Conservation (phyloP, 1,140 invertebrate species). For the Teleopsis dalmanni region DNA sequence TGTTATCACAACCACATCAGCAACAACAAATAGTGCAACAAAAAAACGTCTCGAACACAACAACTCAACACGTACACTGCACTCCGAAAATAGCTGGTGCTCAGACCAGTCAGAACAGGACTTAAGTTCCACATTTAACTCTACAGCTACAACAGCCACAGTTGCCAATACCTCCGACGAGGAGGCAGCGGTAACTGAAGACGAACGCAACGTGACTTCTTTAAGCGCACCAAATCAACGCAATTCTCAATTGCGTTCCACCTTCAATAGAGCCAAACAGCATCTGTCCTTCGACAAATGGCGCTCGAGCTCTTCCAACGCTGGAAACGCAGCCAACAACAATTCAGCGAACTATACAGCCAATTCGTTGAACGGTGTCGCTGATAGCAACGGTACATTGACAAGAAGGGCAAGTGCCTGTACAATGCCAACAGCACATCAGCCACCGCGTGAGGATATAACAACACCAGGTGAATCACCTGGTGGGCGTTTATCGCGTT, state of each 20-base stretch:
- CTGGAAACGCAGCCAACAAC: slow-evolving; percentile 36
- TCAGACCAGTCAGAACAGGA: slow-evolving; percentile 15
- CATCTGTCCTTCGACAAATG: slow-evolving; percentile 46
- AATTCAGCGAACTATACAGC: slow-evolving; percentile 61
- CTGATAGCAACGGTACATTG: slow-evolving; percentile 37
- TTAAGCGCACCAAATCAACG: slow-evolving; percentile 33
- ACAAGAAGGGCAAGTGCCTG: slow-evolving; percentile 32
- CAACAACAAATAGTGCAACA: slow-evolving; percentile 1
- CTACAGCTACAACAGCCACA: not conserved
- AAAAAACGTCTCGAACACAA: slow-evolving; percentile 16
- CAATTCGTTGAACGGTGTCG: slow-evolving; percentile 44
- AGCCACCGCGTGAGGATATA: slow-evolving; percentile 26
- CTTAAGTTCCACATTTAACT: not conserved
- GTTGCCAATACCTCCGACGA: slow-evolving; percentile 17
- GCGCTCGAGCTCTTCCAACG: slow-evolving; percentile 26
- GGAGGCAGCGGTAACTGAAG: slow-evolving; percentile 24
- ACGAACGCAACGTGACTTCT: slow-evolving; percentile 34
- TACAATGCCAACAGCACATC: slow-evolving; percentile 39
- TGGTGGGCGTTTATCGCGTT: slow-evolving; percentile 65
- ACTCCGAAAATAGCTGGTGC: slow-evolving; percentile 18
- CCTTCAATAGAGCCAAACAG: slow-evolving; percentile 43
- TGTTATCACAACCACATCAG: slow-evolving; percentile 14
- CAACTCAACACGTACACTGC: slow-evolving; percentile 9
- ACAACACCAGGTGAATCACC: slow-evolving; percentile 53
- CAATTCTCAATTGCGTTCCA: slow-evolving; percentile 43